These are phyloP conservation scores for Limnephilus rhombicus DNA, from an alignment of 2,888 invertebrate genomes.

Conservation along the genomic window DNA sequence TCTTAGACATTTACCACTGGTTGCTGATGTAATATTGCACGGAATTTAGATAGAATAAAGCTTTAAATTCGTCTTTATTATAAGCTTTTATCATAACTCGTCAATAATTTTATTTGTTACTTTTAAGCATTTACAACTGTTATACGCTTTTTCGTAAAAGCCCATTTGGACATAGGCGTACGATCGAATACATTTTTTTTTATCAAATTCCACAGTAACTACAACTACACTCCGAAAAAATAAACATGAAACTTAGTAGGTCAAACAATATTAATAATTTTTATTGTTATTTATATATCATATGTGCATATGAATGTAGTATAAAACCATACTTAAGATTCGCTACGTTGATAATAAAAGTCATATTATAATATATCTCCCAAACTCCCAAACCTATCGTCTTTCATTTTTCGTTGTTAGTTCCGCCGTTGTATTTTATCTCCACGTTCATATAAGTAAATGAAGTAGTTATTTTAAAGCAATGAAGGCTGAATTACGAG, in stretches of 20 bases:
- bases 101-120: no score
- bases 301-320: not conserved
- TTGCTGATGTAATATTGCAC: no score
- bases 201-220: not conserved
- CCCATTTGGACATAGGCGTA: no score
- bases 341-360: not conserved
- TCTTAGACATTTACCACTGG: no score
- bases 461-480: constrained; percentile 14
- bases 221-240: not conserved
- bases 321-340: not conserved
- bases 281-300: not conserved
- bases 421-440: not conserved
- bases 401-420: not conserved
- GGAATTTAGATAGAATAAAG: no score
- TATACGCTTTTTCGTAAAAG: no score
- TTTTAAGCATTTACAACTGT: no score
- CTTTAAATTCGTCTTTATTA: no score
- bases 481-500: constrained; percentile 14
- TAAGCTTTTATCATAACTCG: no score
- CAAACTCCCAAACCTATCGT: not conserved
- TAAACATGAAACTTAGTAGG: not conserved
- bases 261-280: not conserved
- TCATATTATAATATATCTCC: not conserved
- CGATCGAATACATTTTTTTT: no score
- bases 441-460: not conserved